Evolutionary conservation across 2,113 vertebrate species (phyloP).

Genomic region (Sceloporus tristichus): DNA sequence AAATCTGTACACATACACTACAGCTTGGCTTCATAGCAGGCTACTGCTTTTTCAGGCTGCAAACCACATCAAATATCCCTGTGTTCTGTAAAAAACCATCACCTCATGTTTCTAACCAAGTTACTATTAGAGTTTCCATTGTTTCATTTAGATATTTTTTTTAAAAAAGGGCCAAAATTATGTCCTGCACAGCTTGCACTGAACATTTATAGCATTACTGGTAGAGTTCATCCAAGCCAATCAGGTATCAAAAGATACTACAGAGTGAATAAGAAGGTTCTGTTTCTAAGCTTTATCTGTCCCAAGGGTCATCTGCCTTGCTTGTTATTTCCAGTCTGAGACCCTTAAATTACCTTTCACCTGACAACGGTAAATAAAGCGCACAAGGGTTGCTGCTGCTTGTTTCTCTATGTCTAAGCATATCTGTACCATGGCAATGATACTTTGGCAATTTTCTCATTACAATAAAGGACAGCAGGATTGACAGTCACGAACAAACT

Average conservation of each 20-base stretch:
- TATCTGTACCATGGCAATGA: background rate
- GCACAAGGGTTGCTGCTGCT: background rate
- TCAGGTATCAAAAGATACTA: background rate
- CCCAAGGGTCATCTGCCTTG: background rate
- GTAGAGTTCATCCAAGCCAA: background rate
- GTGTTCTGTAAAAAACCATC: too few species aligned
- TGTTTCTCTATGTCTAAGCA: background rate
- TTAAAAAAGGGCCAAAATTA: too few species aligned
- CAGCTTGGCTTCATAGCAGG: too few species aligned
- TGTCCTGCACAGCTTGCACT: background rate
- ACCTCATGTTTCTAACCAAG: too few species aligned
- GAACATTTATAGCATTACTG: background rate
- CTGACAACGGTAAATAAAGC: background rate
- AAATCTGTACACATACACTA: too few species aligned
- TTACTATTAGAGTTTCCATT: too few species aligned
- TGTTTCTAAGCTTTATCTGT: background rate
- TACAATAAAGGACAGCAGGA: background rate
- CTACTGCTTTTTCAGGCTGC: too few species aligned
- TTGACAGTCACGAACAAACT: too few species aligned
- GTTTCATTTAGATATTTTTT: too few species aligned
- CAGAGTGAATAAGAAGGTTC: background rate
- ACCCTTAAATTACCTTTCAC: constrained; percentile 20
- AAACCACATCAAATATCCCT: too few species aligned
- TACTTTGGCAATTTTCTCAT: background rate
- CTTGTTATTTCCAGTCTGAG: background rate